Evolutionary conservation across 2,113 vertebrate genomes (phyloP).

Genomic region (Toxotes jaculatrix): DNA sequence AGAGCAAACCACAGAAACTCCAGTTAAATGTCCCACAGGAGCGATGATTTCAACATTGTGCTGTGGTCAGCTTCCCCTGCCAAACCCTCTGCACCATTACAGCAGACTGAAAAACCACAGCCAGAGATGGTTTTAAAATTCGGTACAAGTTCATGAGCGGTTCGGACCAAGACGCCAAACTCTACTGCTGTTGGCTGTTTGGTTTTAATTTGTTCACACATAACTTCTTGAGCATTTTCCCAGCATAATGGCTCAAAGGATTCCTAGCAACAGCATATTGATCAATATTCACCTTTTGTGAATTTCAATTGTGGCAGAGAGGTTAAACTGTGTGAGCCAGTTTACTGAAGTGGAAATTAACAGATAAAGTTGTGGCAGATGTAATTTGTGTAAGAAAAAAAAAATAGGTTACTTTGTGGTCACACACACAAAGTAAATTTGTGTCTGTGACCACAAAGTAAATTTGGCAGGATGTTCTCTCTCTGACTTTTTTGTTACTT

Average conservation of each 20-base stretch:
- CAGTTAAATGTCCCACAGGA: conserved; percentile 71
- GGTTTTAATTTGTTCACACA: conserved; percentile 15
- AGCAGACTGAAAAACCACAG: conserved; percentile 40
- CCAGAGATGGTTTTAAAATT: conserved; percentile 11
- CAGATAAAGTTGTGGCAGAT: not conserved
- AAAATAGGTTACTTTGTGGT: not conserved
- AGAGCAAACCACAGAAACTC: conserved; percentile 54
- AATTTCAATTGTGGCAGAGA: conserved; percentile 25
- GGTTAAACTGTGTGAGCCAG: conserved; percentile 16
- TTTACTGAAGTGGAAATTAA: conserved; percentile 40
- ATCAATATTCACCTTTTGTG: conserved; percentile 46
- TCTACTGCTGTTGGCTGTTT: not conserved
- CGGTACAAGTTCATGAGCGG: conserved; percentile 1
- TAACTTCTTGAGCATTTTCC: conserved; percentile 7
- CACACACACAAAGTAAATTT: not conserved
- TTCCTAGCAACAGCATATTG: not conserved
- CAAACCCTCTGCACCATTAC: conserved; percentile 39
- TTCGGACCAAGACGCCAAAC: conserved; percentile 8
- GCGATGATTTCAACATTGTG: conserved; percentile 50
- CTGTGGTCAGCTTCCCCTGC: conserved; percentile 45
- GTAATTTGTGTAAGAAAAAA: not conserved
- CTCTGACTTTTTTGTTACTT: conserved; percentile 4
- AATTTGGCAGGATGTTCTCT: conserved; percentile 1
- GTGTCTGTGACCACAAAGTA: not conserved
- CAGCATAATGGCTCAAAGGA: not conserved